Base-by-base conservation (phyloP, 92 coral and sea anemone genomes). In the Porites lobata region DNA sequence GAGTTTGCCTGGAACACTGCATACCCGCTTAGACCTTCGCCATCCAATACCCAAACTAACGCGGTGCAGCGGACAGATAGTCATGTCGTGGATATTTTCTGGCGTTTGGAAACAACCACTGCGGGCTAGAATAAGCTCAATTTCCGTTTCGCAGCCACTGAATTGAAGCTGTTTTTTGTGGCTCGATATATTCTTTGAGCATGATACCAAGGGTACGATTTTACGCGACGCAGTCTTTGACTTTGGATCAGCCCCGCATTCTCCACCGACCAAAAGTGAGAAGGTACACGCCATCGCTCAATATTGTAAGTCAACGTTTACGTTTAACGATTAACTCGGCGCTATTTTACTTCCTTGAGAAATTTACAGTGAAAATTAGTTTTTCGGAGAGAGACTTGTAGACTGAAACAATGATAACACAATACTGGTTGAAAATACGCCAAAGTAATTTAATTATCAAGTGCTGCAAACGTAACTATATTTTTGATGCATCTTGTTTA, bases 121-220 rank as follows among this genome's bases (percentile, higher is more conserved):
- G 20, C 91, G 24, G 17, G 77, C 91, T 74, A 81, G 24, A 88
- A 81, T 88, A 58, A 88, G 82, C 72, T 81, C 85, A 53, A 53
- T 19, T 69, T 88, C 82, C 2, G 91, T 88, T 75, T 74, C 87
- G 56, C 73, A 57, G 2, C 87, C 77, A 81, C 77, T 66, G n/a
- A 88, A 88, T 56, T 81, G 51, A 1, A 81, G 65, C 68, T 51
- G 67, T 26, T 76, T 81, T 62, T 88, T 87, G 81, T 80, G 84
- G 78, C 83, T 9, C 26, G 43, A 19, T 9, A 86, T 66, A 57
- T 21, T 76, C 81, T 76, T 77, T 50, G 8, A n/a, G 80, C 80
- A 53, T 10, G 80, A 76, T 76, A 76, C 80, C n/a, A 76, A 47
- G 9, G 80, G 80, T 2, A 75, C 26, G 2, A 75, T 52, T 26